Base-by-base conservation (phyloP, 2,113 vertebrate species). In the Cairina moschata region DNA sequence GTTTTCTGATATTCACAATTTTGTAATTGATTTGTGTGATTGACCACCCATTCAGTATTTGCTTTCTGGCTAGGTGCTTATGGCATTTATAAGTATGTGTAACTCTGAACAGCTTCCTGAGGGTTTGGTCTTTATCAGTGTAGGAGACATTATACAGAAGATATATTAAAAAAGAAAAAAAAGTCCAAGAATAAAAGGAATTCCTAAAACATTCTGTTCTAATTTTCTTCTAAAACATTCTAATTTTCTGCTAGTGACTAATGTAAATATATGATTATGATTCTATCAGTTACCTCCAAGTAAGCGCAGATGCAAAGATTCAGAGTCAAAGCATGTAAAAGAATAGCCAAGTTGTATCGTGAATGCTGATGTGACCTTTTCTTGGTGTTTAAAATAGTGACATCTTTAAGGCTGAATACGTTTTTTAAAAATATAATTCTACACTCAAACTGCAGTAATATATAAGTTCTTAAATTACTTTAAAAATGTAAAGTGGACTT, bases 231-330 rank as follows among this genome's bases (percentile, higher is more conserved):
- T 77, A 89, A 93, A 96, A 93, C 26, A 84, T 78, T 86, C 65
- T 78, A 81, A 95, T 94, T 96, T 94, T 86, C 38, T 90, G 32
- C 38, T 52, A 36, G 80, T 83, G 68, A 48, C 92, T 95, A 83
- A 96, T 96, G 96, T 96, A 96, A 97, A 90, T 96, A 94, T 93
- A 93, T 52, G n/a, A 95, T 96, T 96, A 95, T 91, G 60, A 90
- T 95, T 94, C 93, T 55, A 81, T 38, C 56, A 74, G 93, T 56
- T 93, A 83, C 48, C 74, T 94, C 68, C 65, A 88, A 91, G 75
- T 79, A 91, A 96, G 40, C 60, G 65, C 68, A 96, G 88, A 96
- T 96, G 88, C 68, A 91, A 90, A 82, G 69, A 96, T 94, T 96
- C 79, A 79, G 84, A 96, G 95, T 96, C 93, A 84, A 88, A 86